These are phyloP conservation scores for Lophius americanus DNA, from an alignment of 2,797 vertebrate species.

Conservation along the genomic window DNA sequence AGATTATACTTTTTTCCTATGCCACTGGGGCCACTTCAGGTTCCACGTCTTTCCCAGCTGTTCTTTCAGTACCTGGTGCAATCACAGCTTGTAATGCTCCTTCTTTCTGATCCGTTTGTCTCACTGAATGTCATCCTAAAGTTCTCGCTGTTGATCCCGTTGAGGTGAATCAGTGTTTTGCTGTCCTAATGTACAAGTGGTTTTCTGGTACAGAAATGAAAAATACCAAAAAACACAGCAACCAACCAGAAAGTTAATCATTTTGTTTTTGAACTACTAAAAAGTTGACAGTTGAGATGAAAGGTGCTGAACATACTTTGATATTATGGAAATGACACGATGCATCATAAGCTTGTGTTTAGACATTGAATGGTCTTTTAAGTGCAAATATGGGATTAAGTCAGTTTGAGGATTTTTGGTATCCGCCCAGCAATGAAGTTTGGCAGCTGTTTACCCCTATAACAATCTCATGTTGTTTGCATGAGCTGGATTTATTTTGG, in stretches of 20 bases:
- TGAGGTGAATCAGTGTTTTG: too few species aligned
- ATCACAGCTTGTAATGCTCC: too few species aligned
- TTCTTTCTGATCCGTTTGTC: too few species aligned
- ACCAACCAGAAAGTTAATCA: conserved; percentile 26
- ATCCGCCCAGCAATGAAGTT: conserved; percentile 54
- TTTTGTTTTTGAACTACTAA: conserved; percentile 36
- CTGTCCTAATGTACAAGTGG: too few species aligned
- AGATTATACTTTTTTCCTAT: too few species aligned
- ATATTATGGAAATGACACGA: conserved; percentile 64
- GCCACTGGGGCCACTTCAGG: too few species aligned
- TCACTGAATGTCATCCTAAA: too few species aligned
- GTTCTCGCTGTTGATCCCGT: too few species aligned
- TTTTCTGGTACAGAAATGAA: background rate
- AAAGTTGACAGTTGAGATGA: conserved; percentile 65
- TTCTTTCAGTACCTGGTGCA: too few species aligned
- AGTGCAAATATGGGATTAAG: conserved; percentile 76
- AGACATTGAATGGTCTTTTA: conserved; percentile 71
- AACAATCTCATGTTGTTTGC: conserved; percentile 74
- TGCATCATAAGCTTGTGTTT: conserved; percentile 69
- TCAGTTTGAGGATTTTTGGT: conserved; percentile 63
- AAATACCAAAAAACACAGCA: conserved; percentile 11
- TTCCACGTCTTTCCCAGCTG: too few species aligned
- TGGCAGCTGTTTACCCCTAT: conserved; percentile 43
- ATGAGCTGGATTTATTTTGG: conserved; percentile 72
- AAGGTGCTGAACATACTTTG: conserved; percentile 68